These are phyloP conservation scores for Cinclus cinclus DNA, from an alignment of 2,113 vertebrate genomes.

Conservation along the genomic window DNA sequence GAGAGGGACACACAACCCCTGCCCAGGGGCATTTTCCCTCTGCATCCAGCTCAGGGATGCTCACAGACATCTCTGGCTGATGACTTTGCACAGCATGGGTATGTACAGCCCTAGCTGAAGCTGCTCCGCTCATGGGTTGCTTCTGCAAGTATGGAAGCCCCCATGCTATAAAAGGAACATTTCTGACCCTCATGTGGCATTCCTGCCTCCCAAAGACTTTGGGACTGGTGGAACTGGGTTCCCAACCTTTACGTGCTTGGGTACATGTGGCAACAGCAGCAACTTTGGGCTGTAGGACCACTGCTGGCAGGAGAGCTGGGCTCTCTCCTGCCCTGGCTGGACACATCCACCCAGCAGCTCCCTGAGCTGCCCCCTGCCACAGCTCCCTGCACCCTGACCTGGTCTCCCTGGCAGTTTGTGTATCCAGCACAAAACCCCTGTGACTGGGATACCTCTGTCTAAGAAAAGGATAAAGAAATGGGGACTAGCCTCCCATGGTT, in stretches of 20 bases:
- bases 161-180: not conserved
- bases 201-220: not conserved
- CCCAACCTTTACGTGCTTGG: not conserved
- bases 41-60: not conserved
- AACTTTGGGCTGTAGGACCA: not conserved
- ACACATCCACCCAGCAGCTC: not conserved
- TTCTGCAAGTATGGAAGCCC: not conserved
- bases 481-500: not conserved
- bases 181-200: not conserved
- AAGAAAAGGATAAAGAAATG: not conserved
- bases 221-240: not conserved
- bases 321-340: not conserved
- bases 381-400: too few relatives aligned
- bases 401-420: fast-evolving
- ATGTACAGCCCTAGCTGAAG: not conserved
- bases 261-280: not conserved
- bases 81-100: not conserved
- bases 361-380: not conserved
- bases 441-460: not conserved
- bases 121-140: not conserved
- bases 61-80: not conserved
- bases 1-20: not conserved
- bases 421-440: not conserved
- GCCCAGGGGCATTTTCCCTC: not conserved
- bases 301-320: not conserved